Percentiles rank a stretch among this genome's conserved stretches.
phyloP scores from a whole-genome alignment of 2,888 invertebrate genomes.

The Dolichopus griseipennis region DNA sequence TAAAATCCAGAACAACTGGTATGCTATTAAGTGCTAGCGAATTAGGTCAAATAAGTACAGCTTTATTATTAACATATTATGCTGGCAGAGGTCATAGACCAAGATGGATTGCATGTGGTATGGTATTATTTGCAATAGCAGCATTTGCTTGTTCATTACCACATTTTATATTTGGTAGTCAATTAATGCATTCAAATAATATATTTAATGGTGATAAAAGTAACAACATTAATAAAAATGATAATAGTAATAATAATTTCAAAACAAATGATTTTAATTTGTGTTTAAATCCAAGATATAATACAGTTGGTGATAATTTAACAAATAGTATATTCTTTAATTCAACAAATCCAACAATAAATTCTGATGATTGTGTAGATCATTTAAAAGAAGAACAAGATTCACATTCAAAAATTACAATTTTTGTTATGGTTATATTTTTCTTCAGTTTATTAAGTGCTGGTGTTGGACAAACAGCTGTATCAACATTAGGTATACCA shows the following conservation, averaged over 20 bases:
- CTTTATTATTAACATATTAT: slow-evolving; percentile 76
- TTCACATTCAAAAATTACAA: slow-evolving; percentile 66
- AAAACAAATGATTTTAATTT: slow-evolving; percentile 30
- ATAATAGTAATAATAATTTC: not conserved
- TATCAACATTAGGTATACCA: slow-evolving; percentile 84
- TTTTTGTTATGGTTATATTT: slow-evolving; percentile 77
- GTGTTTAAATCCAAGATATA: slow-evolving; percentile 26
- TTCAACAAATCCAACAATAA: not conserved
- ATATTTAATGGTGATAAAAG: slow-evolving; percentile 24
- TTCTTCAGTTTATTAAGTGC: slow-evolving; percentile 80
- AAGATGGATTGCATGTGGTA: slow-evolving; percentile 88
- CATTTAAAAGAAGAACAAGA: slow-evolving; percentile 50
- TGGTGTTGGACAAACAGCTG: slow-evolving; percentile 87
- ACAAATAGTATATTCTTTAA: not conserved
- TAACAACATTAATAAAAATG: not conserved
- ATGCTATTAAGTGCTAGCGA: slow-evolving; percentile 84
- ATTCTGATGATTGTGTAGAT: not conserved
- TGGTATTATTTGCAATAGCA: slow-evolving; percentile 78
- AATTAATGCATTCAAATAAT: slow-evolving; percentile 47
- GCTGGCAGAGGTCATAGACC: slow-evolving; percentile 88
- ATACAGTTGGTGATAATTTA: not conserved
- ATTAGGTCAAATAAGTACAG: slow-evolving; percentile 86
- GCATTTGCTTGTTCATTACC: slow-evolving; percentile 81
- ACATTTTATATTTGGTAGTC: slow-evolving; percentile 74
- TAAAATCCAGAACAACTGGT: slow-evolving; percentile 85